Percentiles rank a stretch among this genome's conserved stretches.
Evolutionary conservation across 2,888 invertebrate genomes (phyloP).

Genomic region (Didymodactylos carnosus): DNA sequence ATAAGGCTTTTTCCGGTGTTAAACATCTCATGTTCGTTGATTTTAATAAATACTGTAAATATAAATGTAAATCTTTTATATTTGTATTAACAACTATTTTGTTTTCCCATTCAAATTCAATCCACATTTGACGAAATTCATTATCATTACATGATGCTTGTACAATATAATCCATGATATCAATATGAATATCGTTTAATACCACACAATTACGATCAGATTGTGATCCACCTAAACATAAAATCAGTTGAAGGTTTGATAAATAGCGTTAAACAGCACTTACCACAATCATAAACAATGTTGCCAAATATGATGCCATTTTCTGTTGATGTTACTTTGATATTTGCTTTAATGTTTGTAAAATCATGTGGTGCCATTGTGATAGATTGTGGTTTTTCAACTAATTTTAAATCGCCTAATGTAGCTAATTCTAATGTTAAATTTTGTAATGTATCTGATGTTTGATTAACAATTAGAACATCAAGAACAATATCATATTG

Average conservation of each 20-base stretch:
- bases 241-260: conserved; percentile 63
- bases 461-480: conserved; percentile 81
- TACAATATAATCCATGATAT: conserved; percentile 73
- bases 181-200: conserved; percentile 94
- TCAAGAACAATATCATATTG: conserved; percentile 86
- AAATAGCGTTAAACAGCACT: too few species aligned
- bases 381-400: conserved; percentile 84
- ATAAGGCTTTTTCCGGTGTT: conserved; percentile 83
- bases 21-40: conserved; percentile 98
- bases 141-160: conserved; percentile 78
- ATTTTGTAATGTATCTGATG: conserved; percentile 82
- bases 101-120: conserved; percentile 99
- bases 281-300: conserved; percentile 55
- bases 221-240: conserved; percentile 70
- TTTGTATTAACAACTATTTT: conserved; percentile 80
- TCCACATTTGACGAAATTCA: conserved; percentile 98
- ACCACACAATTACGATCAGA: conserved; percentile 90
- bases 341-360: conserved; percentile 90
- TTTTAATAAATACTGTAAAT: conserved; percentile 67
- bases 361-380: conserved; percentile 90
- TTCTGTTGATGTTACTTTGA: conserved; percentile 89
- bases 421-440: conserved; percentile 92
- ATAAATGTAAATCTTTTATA: conserved; percentile 72
- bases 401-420: conserved; percentile 82
- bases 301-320: conserved; percentile 99